Evolutionary conservation across 2,888 invertebrate species (phyloP).

Genomic region (Acanthosepion esculentum): DNA sequence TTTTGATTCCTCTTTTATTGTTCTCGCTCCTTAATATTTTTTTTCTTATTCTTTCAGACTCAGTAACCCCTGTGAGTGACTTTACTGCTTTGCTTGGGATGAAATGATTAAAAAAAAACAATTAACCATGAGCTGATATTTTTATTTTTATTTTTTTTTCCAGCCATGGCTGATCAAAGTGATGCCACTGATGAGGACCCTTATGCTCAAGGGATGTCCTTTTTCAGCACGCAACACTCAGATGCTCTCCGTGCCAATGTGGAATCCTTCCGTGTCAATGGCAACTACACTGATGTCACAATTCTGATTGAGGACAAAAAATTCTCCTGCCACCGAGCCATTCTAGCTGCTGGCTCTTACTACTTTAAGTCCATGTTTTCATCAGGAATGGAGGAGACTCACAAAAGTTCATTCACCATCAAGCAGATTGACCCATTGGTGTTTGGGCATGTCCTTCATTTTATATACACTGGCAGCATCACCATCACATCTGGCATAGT

Average conservation of each 20-base stretch:
- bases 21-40: no score
- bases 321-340: slow-evolving; percentile 68
- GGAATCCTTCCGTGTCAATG: slow-evolving; percentile 63
- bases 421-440: slow-evolving; percentile 65
- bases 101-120: no score
- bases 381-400: slow-evolving; percentile 70
- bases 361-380: slow-evolving; percentile 71
- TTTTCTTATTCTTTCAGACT: no score
- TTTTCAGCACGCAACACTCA: slow-evolving; percentile 64
- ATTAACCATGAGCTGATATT: neutral
- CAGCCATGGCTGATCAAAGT: slow-evolving; percentile 44
- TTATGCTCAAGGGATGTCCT: slow-evolving; percentile 40
- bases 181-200: slow-evolving; percentile 35
- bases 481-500: slow-evolving; percentile 61
- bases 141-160: neutral
- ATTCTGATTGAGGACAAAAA: slow-evolving; percentile 61
- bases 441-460: slow-evolving; percentile 66
- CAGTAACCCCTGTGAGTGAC: no score
- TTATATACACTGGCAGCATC: slow-evolving; percentile 66
- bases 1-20: no score
- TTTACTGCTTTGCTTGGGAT: no score
- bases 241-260: slow-evolving; percentile 65
- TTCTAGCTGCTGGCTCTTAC: slow-evolving; percentile 68
- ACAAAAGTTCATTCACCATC: slow-evolving; percentile 64
- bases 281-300: slow-evolving; percentile 66